Percentiles rank a stretch among this genome's conserved stretches.
Evolutionary conservation across 2,113 vertebrate genomes (phyloP).

Genomic region (Macaca nemestrina): DNA sequence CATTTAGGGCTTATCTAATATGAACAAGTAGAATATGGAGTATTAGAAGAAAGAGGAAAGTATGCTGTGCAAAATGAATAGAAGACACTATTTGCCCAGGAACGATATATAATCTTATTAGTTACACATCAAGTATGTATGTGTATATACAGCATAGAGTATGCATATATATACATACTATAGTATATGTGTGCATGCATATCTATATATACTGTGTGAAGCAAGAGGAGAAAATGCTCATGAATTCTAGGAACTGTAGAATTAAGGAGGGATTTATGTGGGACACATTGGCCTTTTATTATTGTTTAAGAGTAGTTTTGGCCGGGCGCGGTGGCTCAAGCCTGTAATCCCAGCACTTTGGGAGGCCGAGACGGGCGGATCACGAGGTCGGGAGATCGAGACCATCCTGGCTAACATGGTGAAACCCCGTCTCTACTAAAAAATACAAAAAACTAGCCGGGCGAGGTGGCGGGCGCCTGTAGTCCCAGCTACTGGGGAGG

Average conservation of each 20-base stretch:
- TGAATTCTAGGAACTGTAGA: background rate
- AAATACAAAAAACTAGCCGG: no score
- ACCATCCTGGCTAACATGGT: no score
- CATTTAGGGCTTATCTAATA: background rate
- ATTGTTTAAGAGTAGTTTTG: background rate
- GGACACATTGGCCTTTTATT: background rate
- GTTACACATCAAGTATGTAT: background rate
- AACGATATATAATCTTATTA: background rate
- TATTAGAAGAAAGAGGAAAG: background rate
- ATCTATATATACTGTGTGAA: background rate
- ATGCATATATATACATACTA: no score
- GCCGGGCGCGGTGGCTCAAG: no score
- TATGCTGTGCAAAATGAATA: background rate
- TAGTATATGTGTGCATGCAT: no score
- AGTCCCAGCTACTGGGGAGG: no score
- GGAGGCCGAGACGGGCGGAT: no score
- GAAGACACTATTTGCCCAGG: background rate
- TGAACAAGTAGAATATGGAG: background rate
- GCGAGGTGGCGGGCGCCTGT: no score
- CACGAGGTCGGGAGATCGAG: no score
- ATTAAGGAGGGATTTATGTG: background rate
- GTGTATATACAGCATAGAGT: no score
- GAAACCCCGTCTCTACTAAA: no score
- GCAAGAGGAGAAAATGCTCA: background rate
- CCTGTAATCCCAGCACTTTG: no score